Base-by-base conservation (phyloP, 2,888 invertebrate genomes). In the Macrosoma leucophasiata region DNA sequence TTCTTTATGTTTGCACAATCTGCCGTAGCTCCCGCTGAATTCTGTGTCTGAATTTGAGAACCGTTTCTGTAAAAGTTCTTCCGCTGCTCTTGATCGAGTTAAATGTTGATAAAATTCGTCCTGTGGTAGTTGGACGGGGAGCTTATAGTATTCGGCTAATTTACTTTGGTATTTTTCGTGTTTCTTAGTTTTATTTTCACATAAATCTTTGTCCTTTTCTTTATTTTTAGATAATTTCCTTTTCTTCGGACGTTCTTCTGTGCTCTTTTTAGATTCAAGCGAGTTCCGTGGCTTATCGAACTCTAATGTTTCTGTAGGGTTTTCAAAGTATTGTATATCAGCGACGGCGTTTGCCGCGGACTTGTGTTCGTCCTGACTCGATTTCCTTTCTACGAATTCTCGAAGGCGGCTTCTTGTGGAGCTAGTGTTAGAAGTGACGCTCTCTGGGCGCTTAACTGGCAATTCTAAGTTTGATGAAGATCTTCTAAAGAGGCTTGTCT, bases 321-420 rank as follows among this genome's bases (percentile, higher is more conserved):
- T 85, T 55, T 84, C 82, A 60, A 85, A 82, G 56, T 85, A 85
- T 43, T 84, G 82, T 45, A 85, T 79, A 46, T 85, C 85, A 36
- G 47, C 55, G 55, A 77, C 79, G 56, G 79, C 69, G 63, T 81
- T 73, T 50, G 78, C 81, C 46, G 77, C 77, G 52, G 76, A 64
- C 57, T 74, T 82, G 61, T 77, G 76, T 50, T 82, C 82, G 69
- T 84, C 84, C 58, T 78, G 79, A 68, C 75, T 74, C 60, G 84
- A 78, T 70, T 82, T 84, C 65, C 82, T 76, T 67, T 84, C 84
- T 55, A 82, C 82, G 60, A 84, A 62, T 71, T 79, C 84, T 81
- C 77, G 71, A 63, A 81, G 81, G 58, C 78, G 82, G 71, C 79
- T 84, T 84, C 78, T 82, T 75, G 84, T 82, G 29, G 84, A 84